Evolutionary conservation across 1,140 invertebrate species (phyloP).

Genomic region (Octopus bimaculoides): DNA sequence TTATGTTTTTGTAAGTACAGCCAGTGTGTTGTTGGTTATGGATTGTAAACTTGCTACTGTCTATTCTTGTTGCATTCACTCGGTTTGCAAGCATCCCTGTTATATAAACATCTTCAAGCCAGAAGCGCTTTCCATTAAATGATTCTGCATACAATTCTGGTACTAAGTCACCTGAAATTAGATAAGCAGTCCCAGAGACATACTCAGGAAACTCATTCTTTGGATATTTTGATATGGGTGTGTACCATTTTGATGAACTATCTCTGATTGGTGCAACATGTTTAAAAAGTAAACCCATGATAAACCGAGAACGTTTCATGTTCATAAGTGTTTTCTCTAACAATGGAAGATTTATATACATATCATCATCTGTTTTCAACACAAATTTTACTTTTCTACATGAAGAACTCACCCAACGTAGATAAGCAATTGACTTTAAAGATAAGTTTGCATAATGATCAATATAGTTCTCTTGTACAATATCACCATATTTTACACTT

Average conservation of each 20-base stretch:
- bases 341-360: slow-evolving; percentile 56
- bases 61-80: slow-evolving; percentile 22
- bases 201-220: slow-evolving; percentile 49
- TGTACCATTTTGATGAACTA: slow-evolving; percentile 56
- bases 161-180: slow-evolving; percentile 43
- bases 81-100: slow-evolving; percentile 46
- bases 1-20: slow-evolving; percentile 27
- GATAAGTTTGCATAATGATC: slow-evolving; percentile 82
- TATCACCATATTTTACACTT: slow-evolving; percentile 64
- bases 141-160: slow-evolving; percentile 41
- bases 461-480: slow-evolving; percentile 75
- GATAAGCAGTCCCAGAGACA: slow-evolving; percentile 53
- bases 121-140: slow-evolving; percentile 35
- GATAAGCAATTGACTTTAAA: slow-evolving; percentile 78
- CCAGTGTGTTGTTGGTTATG: slow-evolving; percentile 19
- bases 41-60: slow-evolving; percentile 27
- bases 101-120: slow-evolving; percentile 57
- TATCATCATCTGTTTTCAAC: slow-evolving; percentile 61
- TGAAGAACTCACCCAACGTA: slow-evolving; percentile 74
- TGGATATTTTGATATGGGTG: slow-evolving; percentile 45
- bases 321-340: slow-evolving; percentile 18
- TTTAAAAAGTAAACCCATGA: slow-evolving; percentile 28
- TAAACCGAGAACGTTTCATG: slow-evolving; percentile 22
- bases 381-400: slow-evolving; percentile 61
- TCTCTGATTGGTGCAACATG: slow-evolving; percentile 38